These are phyloP conservation scores for Brachypodius melanocephalos DNA, from an alignment of 2,113 vertebrate species.

Conservation along the genomic window DNA sequence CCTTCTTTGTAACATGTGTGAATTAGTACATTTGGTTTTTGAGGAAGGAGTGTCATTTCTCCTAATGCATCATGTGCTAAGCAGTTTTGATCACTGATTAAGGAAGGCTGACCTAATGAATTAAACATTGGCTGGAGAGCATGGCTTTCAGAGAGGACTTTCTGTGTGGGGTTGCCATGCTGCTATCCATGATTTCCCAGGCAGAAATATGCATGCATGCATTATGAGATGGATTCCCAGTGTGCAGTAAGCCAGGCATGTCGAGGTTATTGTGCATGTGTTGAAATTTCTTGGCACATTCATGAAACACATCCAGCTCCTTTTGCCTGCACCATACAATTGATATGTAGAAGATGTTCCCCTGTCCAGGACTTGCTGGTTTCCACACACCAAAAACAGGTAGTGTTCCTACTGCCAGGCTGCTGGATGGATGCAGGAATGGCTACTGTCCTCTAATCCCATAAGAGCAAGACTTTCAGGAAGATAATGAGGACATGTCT, in stretches of 20 bases:
- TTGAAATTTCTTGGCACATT: conserved; percentile 42
- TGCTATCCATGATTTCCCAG: conserved; percentile 61
- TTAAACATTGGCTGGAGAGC: conserved; percentile 48
- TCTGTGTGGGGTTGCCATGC: conserved; percentile 53
- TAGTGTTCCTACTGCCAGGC: not conserved
- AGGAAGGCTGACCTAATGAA: conserved; percentile 39
- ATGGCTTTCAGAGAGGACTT: conserved; percentile 57
- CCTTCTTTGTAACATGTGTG: not conserved
- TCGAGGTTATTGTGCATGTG: conserved; percentile 54
- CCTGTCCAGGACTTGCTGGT: not conserved
- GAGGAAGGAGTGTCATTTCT: not conserved
- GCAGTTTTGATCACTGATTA: not conserved
- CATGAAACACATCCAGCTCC: not conserved
- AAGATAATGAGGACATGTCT: not conserved
- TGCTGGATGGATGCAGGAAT: not conserved
- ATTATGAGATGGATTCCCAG: conserved; percentile 64
- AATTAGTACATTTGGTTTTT: not conserved
- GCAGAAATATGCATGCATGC: conserved; percentile 59
- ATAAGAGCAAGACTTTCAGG: not conserved
- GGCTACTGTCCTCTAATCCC: not conserved
- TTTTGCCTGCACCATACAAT: not conserved
- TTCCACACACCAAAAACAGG: not conserved
- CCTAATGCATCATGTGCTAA: not conserved
- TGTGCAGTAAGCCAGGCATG: conserved; percentile 63
- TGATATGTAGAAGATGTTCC: not conserved